A percentile compares a stretch with the other conserved stretches of the same genome.
These are phyloP conservation scores for Anguilla anguilla DNA, from an alignment of 2,797 vertebrate species.

Conservation along the genomic window DNA sequence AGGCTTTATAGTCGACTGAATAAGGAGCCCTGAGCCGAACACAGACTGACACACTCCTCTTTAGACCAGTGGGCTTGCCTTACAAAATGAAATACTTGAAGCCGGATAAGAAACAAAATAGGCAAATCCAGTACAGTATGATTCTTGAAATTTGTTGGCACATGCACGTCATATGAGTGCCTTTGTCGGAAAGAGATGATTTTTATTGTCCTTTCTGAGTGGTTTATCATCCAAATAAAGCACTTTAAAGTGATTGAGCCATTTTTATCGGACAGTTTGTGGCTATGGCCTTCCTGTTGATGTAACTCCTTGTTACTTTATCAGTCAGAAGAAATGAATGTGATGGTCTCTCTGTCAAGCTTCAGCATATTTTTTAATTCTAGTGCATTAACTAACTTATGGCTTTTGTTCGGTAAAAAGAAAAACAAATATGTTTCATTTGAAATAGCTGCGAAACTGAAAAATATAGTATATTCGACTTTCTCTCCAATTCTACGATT, in stretches of 20 bases:
- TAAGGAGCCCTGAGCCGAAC: neutral
- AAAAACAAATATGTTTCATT: slow-evolving; percentile 9
- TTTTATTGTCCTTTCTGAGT: neutral
- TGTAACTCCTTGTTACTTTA: neutral
- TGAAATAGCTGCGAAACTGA: neutral
- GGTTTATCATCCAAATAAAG: neutral
- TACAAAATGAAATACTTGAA: neutral
- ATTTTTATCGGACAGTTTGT: neutral
- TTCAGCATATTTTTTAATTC: neutral
- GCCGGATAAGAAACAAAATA: neutral
- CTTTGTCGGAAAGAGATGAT: neutral
- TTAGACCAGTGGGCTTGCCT: neutral
- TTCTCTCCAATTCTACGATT: neutral
- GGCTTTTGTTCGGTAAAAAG: neutral
- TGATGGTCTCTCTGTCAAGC: neutral
- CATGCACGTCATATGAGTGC: neutral
- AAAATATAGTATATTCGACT: neutral
- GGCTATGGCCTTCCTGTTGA: neutral
- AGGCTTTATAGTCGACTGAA: slow-evolving; percentile 43
- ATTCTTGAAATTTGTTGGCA: slow-evolving; percentile 17
- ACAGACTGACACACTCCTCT: neutral
- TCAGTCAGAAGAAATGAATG: neutral
- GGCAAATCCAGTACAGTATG: too few species aligned
- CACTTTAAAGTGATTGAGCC: neutral
- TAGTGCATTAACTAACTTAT: neutral